Conservation (phyloP, 1,140 invertebrate species). For the Drosophila virilis region DNA sequence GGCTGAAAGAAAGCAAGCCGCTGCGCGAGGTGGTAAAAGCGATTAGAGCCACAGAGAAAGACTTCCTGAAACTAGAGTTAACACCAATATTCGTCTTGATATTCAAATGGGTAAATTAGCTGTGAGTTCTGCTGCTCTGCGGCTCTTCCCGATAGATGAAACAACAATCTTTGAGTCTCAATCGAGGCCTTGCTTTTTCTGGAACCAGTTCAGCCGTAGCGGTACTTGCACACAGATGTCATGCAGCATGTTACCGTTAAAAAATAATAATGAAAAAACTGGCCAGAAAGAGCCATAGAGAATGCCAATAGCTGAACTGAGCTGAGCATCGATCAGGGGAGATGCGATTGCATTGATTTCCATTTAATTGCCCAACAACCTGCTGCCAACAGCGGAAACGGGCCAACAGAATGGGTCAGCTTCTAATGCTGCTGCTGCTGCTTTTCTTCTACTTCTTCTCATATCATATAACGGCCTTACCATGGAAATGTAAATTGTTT, state of each 20-base stretch:
- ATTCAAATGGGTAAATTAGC: constrained; percentile 30
- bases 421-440: neutral
- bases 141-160: no score
- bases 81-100: constrained; percentile 9
- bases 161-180: constrained; percentile 11
- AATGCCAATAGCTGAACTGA: constrained; percentile 58
- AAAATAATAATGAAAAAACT: constrained; percentile 62
- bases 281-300: constrained; percentile 15
- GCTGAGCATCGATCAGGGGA: constrained; percentile 13
- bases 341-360: constrained; percentile 67
- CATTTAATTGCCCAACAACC: constrained; percentile 62
- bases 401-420: constrained; percentile 67
- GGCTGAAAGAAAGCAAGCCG: constrained; percentile 25
- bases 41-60: constrained; percentile 44
- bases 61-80: constrained; percentile 44
- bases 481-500: constrained; percentile 57
- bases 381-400: constrained; percentile 35
- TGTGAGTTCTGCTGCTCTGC: neutral
- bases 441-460: neutral
- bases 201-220: constrained; percentile 68
- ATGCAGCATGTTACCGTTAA: constrained; percentile 76
- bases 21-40: constrained; percentile 41
- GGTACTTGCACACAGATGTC: constrained; percentile 65
- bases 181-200: neutral
- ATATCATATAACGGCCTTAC: neutral